phyloP scores from a whole-genome alignment of 2,113 vertebrate species.

The Dinomys branickii region DNA sequence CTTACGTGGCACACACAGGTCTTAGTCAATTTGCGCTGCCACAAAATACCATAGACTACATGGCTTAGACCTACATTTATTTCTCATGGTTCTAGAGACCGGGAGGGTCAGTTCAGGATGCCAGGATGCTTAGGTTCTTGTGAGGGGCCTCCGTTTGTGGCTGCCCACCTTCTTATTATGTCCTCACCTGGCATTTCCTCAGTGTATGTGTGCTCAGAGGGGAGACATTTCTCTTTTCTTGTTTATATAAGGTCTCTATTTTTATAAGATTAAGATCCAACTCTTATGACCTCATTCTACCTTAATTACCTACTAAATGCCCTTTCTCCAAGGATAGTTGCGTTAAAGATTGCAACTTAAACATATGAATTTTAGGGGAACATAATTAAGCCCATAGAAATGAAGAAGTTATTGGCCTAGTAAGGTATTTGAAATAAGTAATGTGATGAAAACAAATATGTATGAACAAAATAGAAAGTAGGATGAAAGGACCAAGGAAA shows the following conservation, averaged over 20 bases:
- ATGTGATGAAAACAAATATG: background rate
- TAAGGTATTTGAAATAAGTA: background rate
- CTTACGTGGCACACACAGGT: background rate
- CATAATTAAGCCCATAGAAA: background rate
- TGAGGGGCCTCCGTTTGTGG: background rate
- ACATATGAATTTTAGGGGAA: background rate
- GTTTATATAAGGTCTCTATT: background rate
- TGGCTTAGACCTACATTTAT: background rate
- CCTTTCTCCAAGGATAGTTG: background rate
- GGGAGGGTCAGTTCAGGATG: background rate
- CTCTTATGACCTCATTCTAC: background rate
- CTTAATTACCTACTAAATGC: conserved; percentile 34
- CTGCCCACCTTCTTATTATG: background rate
- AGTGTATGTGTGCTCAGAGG: background rate
- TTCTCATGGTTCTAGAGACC: background rate
- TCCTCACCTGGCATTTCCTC: background rate
- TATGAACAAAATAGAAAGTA: background rate
- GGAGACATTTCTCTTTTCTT: background rate
- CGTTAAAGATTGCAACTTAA: background rate
- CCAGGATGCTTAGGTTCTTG: background rate
- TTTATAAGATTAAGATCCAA: background rate
- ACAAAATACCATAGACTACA: background rate
- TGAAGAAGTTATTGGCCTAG: background rate
- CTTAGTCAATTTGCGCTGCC: background rate
- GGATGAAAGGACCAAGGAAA: background rate